Percentiles rank a stretch among this genome's conserved stretches.
These are phyloP conservation scores for Phrynocephalus forsythii DNA, from an alignment of 2,797 vertebrate genomes.

Conservation along the genomic window DNA sequence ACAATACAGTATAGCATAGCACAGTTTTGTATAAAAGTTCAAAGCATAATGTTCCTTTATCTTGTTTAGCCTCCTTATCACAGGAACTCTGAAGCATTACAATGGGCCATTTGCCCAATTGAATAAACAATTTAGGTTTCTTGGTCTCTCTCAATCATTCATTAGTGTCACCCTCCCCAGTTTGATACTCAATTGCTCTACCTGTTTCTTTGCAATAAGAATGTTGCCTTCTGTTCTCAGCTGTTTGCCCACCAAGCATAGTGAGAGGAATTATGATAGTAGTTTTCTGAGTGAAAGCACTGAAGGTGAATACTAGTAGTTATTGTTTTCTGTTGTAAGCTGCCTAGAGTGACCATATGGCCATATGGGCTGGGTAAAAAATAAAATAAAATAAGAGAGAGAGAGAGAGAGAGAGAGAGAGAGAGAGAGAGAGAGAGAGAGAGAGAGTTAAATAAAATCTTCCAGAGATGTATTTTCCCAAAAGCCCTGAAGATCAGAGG, in stretches of 20 bases:
- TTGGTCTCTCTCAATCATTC: background rate
- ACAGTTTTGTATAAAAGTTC: background rate
- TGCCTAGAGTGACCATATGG: too few species aligned
- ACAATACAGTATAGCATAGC: too few species aligned
- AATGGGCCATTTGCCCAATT: background rate
- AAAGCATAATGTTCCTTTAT: background rate
- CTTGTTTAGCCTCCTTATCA: constrained; percentile 40
- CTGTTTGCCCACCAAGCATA: background rate
- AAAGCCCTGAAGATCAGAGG: background rate
- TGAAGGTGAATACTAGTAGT: too few species aligned
- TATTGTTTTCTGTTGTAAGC: too few species aligned
- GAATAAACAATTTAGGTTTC: background rate
- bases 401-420: background rate
- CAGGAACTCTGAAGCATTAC: background rate
- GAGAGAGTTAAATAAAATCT: background rate
- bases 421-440: background rate
- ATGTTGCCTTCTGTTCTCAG: background rate
- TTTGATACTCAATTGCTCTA: background rate
- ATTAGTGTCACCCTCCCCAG: background rate
- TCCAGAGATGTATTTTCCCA: background rate
- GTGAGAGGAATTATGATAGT: too few species aligned
- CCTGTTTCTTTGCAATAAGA: background rate
- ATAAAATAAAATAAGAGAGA: background rate
- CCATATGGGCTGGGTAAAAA: too few species aligned
- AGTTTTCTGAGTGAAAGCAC: too few species aligned